Percentiles rank a stretch among this genome's conserved stretches.
Conservation (phyloP, 2,888 invertebrate genomes). For the Gisinianus flammeolus region DNA sequence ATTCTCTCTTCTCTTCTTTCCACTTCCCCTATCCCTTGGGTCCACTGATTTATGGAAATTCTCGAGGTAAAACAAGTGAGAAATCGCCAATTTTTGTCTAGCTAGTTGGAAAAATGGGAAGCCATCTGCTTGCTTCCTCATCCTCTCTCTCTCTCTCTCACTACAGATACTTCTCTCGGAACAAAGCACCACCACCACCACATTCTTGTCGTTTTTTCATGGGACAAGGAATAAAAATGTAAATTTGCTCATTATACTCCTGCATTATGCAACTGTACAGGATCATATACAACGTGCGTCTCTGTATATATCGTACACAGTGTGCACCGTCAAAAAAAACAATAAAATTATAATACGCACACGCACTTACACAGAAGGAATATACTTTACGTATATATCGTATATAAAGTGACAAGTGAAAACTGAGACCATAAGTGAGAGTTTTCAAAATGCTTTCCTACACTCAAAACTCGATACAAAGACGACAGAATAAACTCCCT, state of each 20-base stretch:
- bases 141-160: background rate
- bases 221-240: conserved; percentile 36
- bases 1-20: background rate
- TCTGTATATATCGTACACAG: too few species aligned
- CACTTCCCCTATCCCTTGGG: conserved; percentile 18
- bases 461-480: too few species aligned
- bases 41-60: conserved; percentile 37
- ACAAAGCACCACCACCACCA: too few species aligned
- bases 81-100: conserved; percentile 33
- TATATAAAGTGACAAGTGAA: too few species aligned
- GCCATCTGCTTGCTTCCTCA: background rate
- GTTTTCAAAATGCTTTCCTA: too few species aligned
- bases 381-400: too few species aligned
- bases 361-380: too few species aligned
- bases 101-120: conserved; percentile 2
- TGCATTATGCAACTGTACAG: background rate
- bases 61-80: conserved; percentile 35
- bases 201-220: background rate
- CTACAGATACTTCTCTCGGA: background rate
- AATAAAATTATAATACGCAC: too few species aligned
- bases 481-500: too few species aligned
- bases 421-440: too few species aligned
- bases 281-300: too few species aligned
- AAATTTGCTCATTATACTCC: conserved; percentile 30
- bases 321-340: too few species aligned